A percentile compares a stretch with the other conserved stretches of the same genome.
Conservation (phyloP, 2,797 vertebrate species). For the Crotalus adamanteus region DNA sequence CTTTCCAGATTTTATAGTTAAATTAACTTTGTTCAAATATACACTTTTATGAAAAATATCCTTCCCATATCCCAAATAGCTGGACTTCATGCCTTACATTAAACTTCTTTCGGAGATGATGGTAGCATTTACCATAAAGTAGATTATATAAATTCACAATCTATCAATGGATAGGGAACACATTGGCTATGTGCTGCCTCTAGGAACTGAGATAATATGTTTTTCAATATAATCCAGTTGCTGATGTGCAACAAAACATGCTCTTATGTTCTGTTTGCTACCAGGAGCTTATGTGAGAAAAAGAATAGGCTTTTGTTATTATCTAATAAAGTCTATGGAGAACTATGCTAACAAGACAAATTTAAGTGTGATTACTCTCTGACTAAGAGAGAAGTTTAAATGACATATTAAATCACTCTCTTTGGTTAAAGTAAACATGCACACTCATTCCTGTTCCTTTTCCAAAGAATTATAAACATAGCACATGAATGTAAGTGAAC, state of each 20-base stretch:
- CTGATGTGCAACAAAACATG: not conserved
- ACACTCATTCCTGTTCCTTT: not conserved
- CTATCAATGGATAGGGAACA: not conserved
- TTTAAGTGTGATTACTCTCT: not conserved
- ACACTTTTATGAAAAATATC: not conserved
- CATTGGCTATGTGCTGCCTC: not conserved
- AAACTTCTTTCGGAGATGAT: not conserved
- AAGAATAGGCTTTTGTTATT: not conserved
- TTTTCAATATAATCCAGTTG: not conserved
- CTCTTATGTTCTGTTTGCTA: not conserved
- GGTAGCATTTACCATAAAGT: not conserved
- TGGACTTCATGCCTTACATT: not conserved
- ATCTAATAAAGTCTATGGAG: not conserved
- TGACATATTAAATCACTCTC: not conserved
- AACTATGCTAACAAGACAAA: not conserved
- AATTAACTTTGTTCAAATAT: not conserved
- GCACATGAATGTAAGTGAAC: not conserved
- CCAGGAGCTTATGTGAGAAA: not conserved
- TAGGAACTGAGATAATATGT: not conserved
- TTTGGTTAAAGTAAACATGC: not conserved
- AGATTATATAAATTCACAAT: not conserved
- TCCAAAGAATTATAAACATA: not conserved
- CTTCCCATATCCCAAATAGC: not conserved
- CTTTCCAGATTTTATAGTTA: not conserved
- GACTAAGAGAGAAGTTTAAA: not conserved